Conservation (phyloP, 2,888 invertebrate genomes). For the Strigamia crassipes region DNA sequence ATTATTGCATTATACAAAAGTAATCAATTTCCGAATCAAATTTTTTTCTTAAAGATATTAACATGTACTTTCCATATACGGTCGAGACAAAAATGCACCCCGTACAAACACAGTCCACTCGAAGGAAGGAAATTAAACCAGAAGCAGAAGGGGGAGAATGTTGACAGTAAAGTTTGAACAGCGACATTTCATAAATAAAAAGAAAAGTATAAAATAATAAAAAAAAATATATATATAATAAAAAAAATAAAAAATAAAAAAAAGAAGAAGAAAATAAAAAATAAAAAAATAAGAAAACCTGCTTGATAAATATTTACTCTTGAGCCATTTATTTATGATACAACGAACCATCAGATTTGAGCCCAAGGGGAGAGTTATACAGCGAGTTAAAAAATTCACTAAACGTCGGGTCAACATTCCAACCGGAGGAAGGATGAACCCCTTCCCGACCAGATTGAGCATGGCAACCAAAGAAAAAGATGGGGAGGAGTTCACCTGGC, state of each 20-base stretch:
- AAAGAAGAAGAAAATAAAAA: background rate
- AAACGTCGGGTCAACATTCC: constrained; percentile 28
- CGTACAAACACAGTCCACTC: background rate
- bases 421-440: constrained; percentile 3
- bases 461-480: background rate
- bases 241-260: background rate
- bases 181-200: constrained; percentile 8
- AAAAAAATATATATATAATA: background rate
- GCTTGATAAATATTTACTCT: constrained; percentile 34
- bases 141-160: constrained; percentile 4
- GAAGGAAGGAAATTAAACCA: background rate
- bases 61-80: background rate
- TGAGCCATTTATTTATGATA: constrained; percentile 31
- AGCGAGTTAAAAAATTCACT: constrained; percentile 24
- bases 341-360: constrained; percentile 34
- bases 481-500: constrained; percentile 3
- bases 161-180: constrained; percentile 15
- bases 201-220: background rate
- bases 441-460: constrained; percentile 22
- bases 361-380: constrained; percentile 30
- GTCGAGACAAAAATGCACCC: background rate
- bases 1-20: no score
- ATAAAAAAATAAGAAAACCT: no score
- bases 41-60: background rate
- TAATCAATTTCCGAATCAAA: background rate